Evolutionary conservation across 2,888 invertebrate species (phyloP).

Genomic region (Cheiracanthium punctorium): DNA sequence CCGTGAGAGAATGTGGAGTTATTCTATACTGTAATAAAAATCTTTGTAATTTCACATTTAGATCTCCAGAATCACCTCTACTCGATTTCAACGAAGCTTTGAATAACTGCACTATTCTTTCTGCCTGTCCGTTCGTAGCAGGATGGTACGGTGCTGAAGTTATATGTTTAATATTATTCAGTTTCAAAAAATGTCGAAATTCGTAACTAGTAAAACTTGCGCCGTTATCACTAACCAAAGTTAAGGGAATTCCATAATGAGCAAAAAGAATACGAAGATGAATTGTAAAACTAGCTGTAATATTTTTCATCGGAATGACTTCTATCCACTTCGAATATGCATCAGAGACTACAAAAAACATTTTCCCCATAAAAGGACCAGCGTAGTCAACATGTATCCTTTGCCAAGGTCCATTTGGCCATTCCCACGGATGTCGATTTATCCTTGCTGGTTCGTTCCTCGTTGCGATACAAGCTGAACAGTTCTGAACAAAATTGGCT

Average conservation of each 20-base stretch:
- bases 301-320: constrained; percentile 23
- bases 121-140: constrained; percentile 37
- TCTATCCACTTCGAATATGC: constrained; percentile 17
- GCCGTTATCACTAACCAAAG: constrained; percentile 42
- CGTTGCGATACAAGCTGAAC: constrained; percentile 47
- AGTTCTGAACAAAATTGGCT: constrained; percentile 46
- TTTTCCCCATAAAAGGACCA: constrained; percentile 50
- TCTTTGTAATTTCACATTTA: constrained; percentile 43
- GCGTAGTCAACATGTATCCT: constrained; percentile 50
- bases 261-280: constrained; percentile 35
- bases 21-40: constrained; percentile 47
- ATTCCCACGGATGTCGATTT: constrained; percentile 43
- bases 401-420: constrained; percentile 38
- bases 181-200: constrained; percentile 47
- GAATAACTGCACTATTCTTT: constrained; percentile 35
- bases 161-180: constrained; percentile 41
- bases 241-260: constrained; percentile 37
- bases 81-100: constrained; percentile 41
- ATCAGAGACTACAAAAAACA: constrained; percentile 49
- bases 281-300: constrained; percentile 28
- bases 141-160: constrained; percentile 34
- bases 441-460: constrained; percentile 41
- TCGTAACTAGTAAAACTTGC: constrained; percentile 48
- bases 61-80: constrained; percentile 36
- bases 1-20: constrained; percentile 49